Conservation (phyloP, 2,113 vertebrate species). For the human region DNA sequence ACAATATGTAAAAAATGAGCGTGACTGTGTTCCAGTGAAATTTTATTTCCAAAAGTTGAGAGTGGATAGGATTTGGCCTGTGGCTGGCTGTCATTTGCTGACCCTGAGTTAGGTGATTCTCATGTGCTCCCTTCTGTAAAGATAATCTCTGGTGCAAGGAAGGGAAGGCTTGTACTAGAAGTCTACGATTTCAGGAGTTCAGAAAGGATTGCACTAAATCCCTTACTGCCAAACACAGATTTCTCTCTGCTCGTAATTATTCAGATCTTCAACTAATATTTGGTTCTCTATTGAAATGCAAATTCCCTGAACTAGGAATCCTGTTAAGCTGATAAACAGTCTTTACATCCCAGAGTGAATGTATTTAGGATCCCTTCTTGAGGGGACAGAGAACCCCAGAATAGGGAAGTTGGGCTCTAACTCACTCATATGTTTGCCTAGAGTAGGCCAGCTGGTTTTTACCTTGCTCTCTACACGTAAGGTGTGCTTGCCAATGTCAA, state of each 20-base stretch:
- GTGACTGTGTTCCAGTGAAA: not conserved
- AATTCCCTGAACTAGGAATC: not conserved
- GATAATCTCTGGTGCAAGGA: not conserved
- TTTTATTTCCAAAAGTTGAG: not conserved
- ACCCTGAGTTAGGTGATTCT: not conserved
- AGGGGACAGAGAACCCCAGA: not conserved
- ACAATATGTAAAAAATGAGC: not conserved
- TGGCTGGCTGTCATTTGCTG: not conserved
- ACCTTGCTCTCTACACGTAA: not conserved
- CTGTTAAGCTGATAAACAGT: constrained; percentile 28
- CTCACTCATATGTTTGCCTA: not conserved
- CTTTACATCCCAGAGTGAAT: not conserved
- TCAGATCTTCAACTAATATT: constrained; percentile 46
- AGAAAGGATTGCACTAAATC: not conserved
- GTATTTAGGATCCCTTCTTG: not conserved
- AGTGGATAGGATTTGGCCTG: not conserved
- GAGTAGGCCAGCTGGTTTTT: not conserved
- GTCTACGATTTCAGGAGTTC: not conserved
- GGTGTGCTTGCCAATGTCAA: not conserved
- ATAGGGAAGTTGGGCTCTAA: not conserved
- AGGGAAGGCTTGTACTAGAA: not conserved
- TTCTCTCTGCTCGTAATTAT: constrained; percentile 24
- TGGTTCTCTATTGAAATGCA: constrained; percentile 30
- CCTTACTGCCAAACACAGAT: not conserved
- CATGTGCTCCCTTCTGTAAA: not conserved